phyloP scores from a whole-genome alignment of 2,888 invertebrate genomes.

The Dynastes maya region DNA sequence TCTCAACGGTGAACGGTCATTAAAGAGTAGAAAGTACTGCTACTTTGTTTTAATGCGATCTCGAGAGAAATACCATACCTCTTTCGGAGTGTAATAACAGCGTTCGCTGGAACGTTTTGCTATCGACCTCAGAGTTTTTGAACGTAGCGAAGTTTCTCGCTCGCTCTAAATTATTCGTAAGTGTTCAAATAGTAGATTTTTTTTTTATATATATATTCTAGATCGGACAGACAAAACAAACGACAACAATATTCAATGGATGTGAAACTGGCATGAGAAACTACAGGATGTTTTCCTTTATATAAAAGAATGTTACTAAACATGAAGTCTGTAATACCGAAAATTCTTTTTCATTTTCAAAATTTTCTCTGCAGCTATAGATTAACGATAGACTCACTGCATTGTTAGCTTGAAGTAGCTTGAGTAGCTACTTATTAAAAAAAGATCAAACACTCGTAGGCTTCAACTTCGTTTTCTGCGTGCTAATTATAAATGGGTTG shows the following conservation, averaged over 20 bases:
- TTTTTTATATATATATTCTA: not conserved
- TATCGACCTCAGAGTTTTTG: not conserved
- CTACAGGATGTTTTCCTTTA: not conserved
- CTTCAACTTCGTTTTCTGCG: no score
- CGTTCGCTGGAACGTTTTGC: not conserved
- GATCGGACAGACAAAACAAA: not conserved
- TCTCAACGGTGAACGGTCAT: conserved; percentile 4
- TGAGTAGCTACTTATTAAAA: no score
- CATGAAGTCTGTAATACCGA: no score
- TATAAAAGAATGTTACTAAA: no score
- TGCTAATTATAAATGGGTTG: no score
- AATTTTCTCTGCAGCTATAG: no score
- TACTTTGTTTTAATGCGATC: conserved; percentile 4
- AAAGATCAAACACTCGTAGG: no score
- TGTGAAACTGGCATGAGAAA: not conserved
- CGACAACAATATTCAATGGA: not conserved
- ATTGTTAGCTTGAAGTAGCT: no score
- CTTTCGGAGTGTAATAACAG: not conserved
- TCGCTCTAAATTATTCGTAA: conserved; percentile 5
- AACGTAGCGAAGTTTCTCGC: not conserved
- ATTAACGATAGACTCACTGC: no score
- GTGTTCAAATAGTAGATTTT: not conserved
- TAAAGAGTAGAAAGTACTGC: conserved; percentile 12
- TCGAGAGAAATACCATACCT: conserved; percentile 2
- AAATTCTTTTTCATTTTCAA: no score